Conservation (phyloP, 2,113 vertebrate genomes). For the Suncus etruscus region DNA sequence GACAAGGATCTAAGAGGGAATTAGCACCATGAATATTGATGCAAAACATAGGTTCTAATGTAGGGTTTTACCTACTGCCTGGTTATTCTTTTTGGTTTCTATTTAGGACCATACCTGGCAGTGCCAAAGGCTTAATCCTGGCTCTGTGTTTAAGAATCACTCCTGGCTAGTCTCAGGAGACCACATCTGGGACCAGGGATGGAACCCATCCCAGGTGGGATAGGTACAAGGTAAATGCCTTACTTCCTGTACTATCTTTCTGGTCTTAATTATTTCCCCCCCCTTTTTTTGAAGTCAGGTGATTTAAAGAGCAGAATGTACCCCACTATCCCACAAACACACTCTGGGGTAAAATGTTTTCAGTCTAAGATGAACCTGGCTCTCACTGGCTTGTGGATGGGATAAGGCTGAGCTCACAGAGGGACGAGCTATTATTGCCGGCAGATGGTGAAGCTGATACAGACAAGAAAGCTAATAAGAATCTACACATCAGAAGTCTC, state of each 20-base stretch:
- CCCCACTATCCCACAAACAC: not conserved
- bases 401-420: not conserved
- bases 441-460: conserved; percentile 52
- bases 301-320: conserved; percentile 31
- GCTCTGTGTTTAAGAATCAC: too few relatives aligned
- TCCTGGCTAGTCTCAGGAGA: too few relatives aligned
- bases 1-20: not conserved
- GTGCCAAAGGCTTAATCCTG: too few relatives aligned
- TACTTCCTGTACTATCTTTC: not conserved
- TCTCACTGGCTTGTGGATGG: conserved; percentile 32
- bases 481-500: conserved; percentile 53
- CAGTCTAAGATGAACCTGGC: conserved; percentile 3
- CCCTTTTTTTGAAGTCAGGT: conserved; percentile 11
- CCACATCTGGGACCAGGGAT: too few relatives aligned
- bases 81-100: too few relatives aligned
- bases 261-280: not conserved
- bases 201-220: too few relatives aligned
- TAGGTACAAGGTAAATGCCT: too few relatives aligned
- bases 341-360: not conserved
- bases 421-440: conserved; percentile 45
- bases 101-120: too few relatives aligned
- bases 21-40: too few relatives aligned
- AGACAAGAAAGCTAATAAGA: conserved; percentile 54
- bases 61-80: not conserved
- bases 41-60: not conserved